Evolutionary conservation across 2,113 vertebrate genomes (phyloP).

Genomic region (Gobio gobio): DNA sequence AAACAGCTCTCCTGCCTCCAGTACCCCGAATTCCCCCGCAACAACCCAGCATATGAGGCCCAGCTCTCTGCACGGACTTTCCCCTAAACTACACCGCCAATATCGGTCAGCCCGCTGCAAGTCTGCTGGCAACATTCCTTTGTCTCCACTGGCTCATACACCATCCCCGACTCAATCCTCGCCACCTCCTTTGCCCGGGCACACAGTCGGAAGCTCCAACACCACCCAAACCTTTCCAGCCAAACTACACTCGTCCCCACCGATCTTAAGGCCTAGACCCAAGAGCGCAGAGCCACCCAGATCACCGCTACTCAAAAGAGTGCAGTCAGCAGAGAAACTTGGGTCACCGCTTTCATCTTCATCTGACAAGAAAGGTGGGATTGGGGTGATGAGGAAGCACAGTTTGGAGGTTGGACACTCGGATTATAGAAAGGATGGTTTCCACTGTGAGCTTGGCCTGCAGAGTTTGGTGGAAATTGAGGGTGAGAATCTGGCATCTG

Average conservation of each 20-base stretch:
- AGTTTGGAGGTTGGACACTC: constrained; percentile 85
- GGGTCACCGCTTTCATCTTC: constrained; percentile 79
- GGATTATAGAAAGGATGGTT: constrained; percentile 86
- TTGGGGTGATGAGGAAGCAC: constrained; percentile 80
- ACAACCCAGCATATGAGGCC: constrained; percentile 90
- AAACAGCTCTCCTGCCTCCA: constrained; percentile 90
- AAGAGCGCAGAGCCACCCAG: constrained; percentile 89
- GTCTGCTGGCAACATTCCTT: constrained; percentile 90
- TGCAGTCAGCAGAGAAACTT: constrained; percentile 90
- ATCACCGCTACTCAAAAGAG: constrained; percentile 87
- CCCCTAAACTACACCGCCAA: constrained; percentile 91
- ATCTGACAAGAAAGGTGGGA: constrained; percentile 64
- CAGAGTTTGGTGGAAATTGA: constrained; percentile 88
- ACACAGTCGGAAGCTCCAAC: constrained; percentile 87
- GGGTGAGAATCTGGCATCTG: constrained; percentile 79
- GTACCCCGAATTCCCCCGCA: constrained; percentile 90
- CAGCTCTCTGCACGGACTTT: constrained; percentile 89
- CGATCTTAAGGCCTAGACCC: constrained; percentile 85
- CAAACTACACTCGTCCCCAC: constrained; percentile 89
- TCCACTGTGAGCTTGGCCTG: constrained; percentile 85
- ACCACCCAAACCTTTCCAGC: constrained; percentile 89
- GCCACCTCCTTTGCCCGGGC: constrained; percentile 82
- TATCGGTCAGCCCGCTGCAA: constrained; percentile 93
- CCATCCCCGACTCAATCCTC: constrained; percentile 91
- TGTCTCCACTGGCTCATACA: constrained; percentile 90